Evolutionary conservation across 2,888 invertebrate species (phyloP).

Genomic region (Caenorhabditis sp.): DNA sequence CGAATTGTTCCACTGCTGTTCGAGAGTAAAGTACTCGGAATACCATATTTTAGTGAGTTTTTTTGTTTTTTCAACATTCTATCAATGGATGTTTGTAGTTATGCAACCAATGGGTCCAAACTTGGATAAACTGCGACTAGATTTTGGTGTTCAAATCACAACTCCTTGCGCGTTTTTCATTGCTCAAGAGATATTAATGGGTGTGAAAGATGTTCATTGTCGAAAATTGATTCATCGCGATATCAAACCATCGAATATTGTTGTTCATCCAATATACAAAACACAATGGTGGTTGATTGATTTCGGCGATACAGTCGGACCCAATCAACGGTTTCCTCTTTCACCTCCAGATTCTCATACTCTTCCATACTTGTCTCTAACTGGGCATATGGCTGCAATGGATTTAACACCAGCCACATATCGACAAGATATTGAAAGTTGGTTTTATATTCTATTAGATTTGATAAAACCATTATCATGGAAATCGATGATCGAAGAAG

Average conservation of each 20-base stretch:
- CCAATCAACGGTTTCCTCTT: background rate
- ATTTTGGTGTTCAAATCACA: conserved; percentile 4
- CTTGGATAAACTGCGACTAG: conserved; percentile 21
- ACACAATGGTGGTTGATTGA: conserved; percentile 22
- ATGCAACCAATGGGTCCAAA: conserved; percentile 24
- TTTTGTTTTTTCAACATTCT: too few relatives aligned
- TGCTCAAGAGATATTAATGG: background rate
- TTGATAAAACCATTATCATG: conserved; percentile 14
- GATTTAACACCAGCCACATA: background rate
- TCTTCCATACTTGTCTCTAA: conserved; percentile 20
- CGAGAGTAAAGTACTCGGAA: background rate
- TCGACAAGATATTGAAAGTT: conserved; percentile 28
- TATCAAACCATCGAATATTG: conserved; percentile 32
- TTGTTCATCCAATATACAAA: background rate
- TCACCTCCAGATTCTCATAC: conserved; percentile 26
- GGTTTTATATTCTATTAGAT: conserved; percentile 30
- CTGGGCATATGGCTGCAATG: conserved; percentile 16
- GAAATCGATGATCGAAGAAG: background rate
- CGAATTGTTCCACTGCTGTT: background rate
- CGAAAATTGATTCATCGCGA: conserved; percentile 27
- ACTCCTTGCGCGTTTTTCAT: background rate
- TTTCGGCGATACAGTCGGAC: conserved; percentile 23
- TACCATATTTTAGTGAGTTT: background rate
- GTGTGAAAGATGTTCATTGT: conserved; percentile 4
- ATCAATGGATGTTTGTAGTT: too few relatives aligned